These are phyloP conservation scores for Ashinkailepas kermadecensis DNA, from an alignment of 2,888 invertebrate genomes.

Conservation along the genomic window DNA sequence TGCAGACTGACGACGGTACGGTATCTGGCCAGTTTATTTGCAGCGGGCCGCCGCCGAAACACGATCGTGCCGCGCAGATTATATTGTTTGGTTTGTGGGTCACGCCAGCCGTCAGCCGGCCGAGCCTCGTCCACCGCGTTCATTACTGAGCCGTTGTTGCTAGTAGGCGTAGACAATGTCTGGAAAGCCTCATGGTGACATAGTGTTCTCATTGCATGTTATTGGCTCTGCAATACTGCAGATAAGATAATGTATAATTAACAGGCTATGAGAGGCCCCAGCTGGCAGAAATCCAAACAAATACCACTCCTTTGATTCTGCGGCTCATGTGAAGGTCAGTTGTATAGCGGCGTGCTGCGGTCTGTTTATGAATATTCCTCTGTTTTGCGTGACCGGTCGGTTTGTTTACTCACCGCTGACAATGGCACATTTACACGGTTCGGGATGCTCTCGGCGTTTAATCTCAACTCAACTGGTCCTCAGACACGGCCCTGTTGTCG, in stretches of 20 bases:
- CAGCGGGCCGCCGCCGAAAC: background rate
- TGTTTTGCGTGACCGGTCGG: background rate
- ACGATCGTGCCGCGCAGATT: background rate
- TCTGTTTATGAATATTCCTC: background rate
- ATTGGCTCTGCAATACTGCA: background rate
- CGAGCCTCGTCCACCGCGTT: background rate
- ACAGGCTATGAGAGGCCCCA: background rate
- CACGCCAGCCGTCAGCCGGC: background rate
- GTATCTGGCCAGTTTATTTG: background rate
- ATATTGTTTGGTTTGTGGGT: slow-evolving; percentile 11
- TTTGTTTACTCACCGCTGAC: background rate
- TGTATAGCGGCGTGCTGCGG: background rate
- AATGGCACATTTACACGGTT: background rate
- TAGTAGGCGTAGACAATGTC: slow-evolving; percentile 1
- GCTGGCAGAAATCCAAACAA: slow-evolving; percentile 10
- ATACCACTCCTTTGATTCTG: slow-evolving; percentile 5
- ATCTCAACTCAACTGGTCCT: background rate
- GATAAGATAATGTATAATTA: slow-evolving; percentile 22
- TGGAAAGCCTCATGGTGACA: slow-evolving; percentile 3
- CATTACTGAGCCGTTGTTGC: slow-evolving; percentile 6
- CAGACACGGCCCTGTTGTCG: background rate
- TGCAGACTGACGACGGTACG: no score
- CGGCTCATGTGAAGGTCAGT: background rate
- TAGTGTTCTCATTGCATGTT: slow-evolving; percentile 9
- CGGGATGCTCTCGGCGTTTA: background rate